Evolutionary conservation across 1,140 invertebrate genomes (phyloP).

Genomic region (Scaptomyza montana): DNA sequence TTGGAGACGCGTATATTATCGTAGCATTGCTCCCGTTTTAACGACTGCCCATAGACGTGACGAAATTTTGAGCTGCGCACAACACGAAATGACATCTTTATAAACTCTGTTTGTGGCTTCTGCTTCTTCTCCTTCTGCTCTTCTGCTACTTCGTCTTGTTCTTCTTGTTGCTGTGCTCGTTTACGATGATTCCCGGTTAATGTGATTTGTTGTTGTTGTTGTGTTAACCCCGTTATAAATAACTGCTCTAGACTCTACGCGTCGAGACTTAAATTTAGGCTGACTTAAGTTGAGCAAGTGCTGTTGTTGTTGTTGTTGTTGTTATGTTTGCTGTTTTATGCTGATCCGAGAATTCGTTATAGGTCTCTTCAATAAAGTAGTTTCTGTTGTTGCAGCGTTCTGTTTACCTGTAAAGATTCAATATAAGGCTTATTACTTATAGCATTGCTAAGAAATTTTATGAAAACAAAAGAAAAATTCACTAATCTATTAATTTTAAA

Average conservation of each 20-base stretch:
- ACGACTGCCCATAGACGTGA: conserved; percentile 98
- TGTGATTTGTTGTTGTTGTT: neutral
- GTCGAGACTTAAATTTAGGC: neutral
- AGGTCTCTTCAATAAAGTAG: conserved; percentile 8
- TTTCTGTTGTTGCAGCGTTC: conserved; percentile 7
- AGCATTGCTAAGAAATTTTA: neutral
- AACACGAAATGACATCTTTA: conserved; percentile 96
- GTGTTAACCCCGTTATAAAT: conserved; percentile 26
- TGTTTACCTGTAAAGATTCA: conserved; percentile 23
- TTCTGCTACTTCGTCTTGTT: neutral
- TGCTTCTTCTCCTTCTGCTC: conserved; percentile 1
- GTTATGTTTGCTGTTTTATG: neutral
- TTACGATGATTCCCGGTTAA: neutral
- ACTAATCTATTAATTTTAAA: neutral
- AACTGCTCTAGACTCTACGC: neutral
- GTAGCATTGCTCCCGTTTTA: conserved; percentile 99
- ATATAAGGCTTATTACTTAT: conserved; percentile 1
- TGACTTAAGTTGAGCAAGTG: conserved; percentile 3
- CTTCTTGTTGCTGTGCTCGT: neutral
- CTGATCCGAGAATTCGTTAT: conserved; percentile 23
- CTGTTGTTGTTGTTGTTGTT: neutral
- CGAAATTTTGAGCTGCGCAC: conserved; percentile 98
- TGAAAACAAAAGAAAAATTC: neutral
- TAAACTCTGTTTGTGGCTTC: neutral
- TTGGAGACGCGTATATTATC: conserved; percentile 99